Conservation (phyloP, 2,113 vertebrate species). For the Pomatostomus ruficeps region DNA sequence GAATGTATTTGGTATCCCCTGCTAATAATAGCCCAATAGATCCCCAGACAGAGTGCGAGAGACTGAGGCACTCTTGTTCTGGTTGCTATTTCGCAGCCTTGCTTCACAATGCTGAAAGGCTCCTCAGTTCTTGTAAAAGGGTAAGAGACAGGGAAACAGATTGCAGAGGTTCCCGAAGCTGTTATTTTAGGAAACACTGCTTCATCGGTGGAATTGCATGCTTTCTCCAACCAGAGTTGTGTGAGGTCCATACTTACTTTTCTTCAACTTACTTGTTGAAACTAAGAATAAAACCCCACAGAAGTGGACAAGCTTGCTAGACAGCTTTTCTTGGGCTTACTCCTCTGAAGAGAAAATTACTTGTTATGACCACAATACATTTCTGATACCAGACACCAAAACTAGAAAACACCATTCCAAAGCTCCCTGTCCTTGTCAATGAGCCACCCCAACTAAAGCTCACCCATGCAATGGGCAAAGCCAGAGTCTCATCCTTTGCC, state of each 20-base stretch:
- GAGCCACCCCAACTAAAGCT: background rate
- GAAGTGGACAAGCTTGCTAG: background rate
- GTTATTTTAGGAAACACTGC: conserved; percentile 72
- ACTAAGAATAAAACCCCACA: background rate
- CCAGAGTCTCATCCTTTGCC: background rate
- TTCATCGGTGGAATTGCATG: conserved; percentile 41
- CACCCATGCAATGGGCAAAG: background rate
- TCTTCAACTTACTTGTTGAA: background rate
- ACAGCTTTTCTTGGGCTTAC: background rate
- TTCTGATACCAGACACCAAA: background rate
- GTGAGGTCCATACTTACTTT: background rate
- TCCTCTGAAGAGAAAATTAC: background rate
- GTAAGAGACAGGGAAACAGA: conserved; percentile 50
- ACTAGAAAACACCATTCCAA: background rate
- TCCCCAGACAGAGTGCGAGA: conserved; percentile 33
- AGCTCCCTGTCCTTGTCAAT: background rate
- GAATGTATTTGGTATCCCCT: conserved; percentile 67
- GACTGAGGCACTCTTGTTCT: conserved; percentile 71
- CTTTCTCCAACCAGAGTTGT: conserved; percentile 44
- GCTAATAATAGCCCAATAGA: conserved; percentile 73
- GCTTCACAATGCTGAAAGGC: conserved; percentile 68
- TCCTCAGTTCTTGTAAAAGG: conserved; percentile 68
- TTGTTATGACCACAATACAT: background rate
- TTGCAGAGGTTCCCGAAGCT: conserved; percentile 63
- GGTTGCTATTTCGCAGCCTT: conserved; percentile 47